Percentiles rank a stretch among this genome's conserved stretches.
Conservation (phyloP, 2,888 invertebrate species). For the Sthenelais limicola region DNA sequence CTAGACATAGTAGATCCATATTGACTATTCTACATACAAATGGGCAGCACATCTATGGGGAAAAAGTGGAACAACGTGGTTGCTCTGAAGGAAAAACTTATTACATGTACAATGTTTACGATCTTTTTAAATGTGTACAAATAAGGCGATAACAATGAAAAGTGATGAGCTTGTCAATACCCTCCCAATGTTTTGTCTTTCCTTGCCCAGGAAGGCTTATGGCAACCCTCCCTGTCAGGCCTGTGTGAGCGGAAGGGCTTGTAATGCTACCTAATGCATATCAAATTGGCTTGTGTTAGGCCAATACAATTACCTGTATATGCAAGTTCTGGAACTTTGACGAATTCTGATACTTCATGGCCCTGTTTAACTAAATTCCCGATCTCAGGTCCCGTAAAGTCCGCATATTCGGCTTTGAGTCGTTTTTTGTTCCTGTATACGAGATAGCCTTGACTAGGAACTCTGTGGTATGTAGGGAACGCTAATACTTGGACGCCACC, state of each 20-base stretch:
- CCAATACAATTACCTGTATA: conserved; percentile 63
- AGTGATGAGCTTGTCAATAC: background rate
- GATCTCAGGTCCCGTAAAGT: conserved; percentile 54
- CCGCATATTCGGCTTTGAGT: conserved; percentile 58
- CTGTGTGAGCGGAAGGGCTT: too few species aligned
- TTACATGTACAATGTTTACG: too few species aligned
- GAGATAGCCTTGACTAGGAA: conserved; percentile 66
- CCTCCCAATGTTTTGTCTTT: background rate
- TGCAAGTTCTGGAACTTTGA: conserved; percentile 60
- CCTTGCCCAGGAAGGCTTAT: background rate
- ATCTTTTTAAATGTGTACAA: background rate
- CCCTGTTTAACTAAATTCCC: conserved; percentile 54
- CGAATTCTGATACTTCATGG: conserved; percentile 55
- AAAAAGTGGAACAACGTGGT: too few species aligned
- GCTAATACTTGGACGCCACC: too few species aligned
- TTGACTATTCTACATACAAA: too few species aligned
- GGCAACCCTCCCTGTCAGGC: too few species aligned
- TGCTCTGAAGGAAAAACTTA: too few species aligned
- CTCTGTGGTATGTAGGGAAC: conserved; percentile 64
- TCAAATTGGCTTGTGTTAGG: too few species aligned
- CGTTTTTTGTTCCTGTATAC: conserved; percentile 57
- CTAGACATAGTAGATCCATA: too few species aligned
- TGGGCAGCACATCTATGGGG: too few species aligned
- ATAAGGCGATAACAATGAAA: background rate
- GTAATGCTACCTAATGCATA: too few species aligned